These are phyloP conservation scores for Chamaea fasciata DNA, from an alignment of 2,113 vertebrate genomes.

Conservation along the genomic window DNA sequence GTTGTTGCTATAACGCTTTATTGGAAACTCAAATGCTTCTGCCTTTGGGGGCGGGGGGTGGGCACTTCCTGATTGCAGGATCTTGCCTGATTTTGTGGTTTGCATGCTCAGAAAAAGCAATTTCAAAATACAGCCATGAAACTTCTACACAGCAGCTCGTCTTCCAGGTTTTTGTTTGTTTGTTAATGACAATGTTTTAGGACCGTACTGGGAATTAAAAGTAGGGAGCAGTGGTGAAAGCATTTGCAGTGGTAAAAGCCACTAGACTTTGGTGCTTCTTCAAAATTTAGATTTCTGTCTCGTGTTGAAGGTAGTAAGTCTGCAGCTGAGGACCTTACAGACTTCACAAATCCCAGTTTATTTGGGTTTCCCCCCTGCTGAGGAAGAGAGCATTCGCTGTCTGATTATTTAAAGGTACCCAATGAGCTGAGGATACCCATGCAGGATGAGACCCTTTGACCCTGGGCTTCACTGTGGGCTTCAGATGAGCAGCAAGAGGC, in stretches of 20 bases:
- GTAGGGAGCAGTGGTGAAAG: background rate
- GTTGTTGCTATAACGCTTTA: background rate
- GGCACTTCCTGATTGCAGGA: background rate
- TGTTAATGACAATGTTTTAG: background rate
- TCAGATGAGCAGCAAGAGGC: background rate
- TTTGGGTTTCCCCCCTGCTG: background rate
- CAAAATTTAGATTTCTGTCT: background rate
- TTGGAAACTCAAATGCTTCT: background rate
- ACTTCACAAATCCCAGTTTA: background rate
- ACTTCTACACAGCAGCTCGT: rapidly evolving
- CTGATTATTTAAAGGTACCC: background rate
- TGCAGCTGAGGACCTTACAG: background rate
- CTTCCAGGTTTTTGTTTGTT: background rate
- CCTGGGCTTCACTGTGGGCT: rapidly evolving
- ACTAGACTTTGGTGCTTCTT: background rate
- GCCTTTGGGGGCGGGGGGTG: background rate
- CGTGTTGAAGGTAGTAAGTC: background rate
- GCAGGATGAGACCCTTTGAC: background rate
- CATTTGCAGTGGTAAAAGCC: background rate
- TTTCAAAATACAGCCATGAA: background rate
- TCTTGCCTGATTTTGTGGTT: background rate
- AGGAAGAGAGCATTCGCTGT: background rate
- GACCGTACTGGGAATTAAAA: background rate
- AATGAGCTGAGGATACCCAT: rapidly evolving
- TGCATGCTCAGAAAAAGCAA: background rate